These are phyloP conservation scores for Drosophila pruinosa DNA, from an alignment of 1,140 invertebrate genomes.

Conservation along the genomic window DNA sequence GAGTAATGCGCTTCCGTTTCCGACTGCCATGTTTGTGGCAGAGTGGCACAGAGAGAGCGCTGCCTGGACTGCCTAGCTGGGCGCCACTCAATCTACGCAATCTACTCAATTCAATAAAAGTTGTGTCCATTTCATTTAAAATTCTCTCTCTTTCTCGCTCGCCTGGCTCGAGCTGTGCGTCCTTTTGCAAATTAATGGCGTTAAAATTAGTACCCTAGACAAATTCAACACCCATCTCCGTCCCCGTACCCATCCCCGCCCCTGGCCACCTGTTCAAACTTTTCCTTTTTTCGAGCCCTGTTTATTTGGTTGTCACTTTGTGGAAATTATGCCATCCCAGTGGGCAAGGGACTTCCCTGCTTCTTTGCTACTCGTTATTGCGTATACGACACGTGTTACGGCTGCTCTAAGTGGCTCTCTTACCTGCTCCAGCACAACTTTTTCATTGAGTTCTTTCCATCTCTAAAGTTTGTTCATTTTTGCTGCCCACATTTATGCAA, in stretches of 20 bases:
- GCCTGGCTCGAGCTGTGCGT: conserved; percentile 7
- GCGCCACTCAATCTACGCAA: not conserved
- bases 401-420: conserved; percentile 32
- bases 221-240: conserved; percentile 39
- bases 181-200: conserved; percentile 74
- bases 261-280: not conserved
- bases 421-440: conserved; percentile 29
- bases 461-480: conserved; percentile 54
- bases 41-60: not conserved
- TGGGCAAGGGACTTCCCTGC: not conserved
- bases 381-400: conserved; percentile 61
- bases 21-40: conserved; percentile 22
- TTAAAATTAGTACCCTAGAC: conserved; percentile 70
- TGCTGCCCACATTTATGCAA: conserved; percentile 31
- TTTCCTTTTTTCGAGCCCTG: conserved; percentile 18
- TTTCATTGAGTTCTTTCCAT: conserved; percentile 12
- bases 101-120: conserved; percentile 78
- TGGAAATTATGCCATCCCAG: conserved; percentile 61
- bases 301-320: conserved; percentile 79
- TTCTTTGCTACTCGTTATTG: conserved; percentile 25
- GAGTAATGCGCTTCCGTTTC: conserved; percentile 78
- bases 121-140: conserved; percentile 82
- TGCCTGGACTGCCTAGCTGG: conserved; percentile 2
- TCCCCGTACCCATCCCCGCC: not conserved
- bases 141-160: conserved; percentile 50